A percentile compares a stretch with the other conserved stretches of the same genome.
phyloP scores from a whole-genome alignment of 2,113 vertebrate genomes.

The Hoplias malabaricus region DNA sequence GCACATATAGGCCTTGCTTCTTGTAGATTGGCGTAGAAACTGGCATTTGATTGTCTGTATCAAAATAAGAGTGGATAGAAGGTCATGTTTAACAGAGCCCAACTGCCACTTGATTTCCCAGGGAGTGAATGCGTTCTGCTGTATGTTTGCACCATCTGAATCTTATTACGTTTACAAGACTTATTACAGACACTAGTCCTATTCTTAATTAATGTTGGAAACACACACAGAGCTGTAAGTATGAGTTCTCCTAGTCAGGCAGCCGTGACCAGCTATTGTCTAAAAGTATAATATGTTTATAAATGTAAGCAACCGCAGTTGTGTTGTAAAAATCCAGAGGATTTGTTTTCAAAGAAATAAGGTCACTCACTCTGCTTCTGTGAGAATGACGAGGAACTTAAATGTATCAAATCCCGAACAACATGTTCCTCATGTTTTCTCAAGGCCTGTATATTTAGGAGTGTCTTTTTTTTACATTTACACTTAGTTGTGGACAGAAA shows the following conservation, averaged over 20 bases:
- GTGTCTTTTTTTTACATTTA: conserved; percentile 53
- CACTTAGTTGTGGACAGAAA: conserved; percentile 60
- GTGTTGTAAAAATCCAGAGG: conserved; percentile 55
- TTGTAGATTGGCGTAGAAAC: not conserved
- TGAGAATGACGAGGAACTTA: conserved; percentile 50
- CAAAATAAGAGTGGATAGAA: not conserved
- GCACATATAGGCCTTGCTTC: too few species aligned
- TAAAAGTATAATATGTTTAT: conserved; percentile 59
- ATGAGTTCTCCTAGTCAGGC: conserved; percentile 50
- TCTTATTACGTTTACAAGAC: conserved; percentile 66
- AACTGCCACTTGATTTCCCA: conserved; percentile 24
- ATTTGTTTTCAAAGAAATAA: conserved; percentile 56
- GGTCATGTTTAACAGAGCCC: not conserved
- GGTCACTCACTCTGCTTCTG: conserved; percentile 44
- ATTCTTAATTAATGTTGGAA: conserved; percentile 66
- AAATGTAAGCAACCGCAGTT: conserved; percentile 42
- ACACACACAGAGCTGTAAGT: conserved; percentile 57
- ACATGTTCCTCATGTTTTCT: conserved; percentile 65
- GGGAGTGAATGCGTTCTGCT: conserved; percentile 27
- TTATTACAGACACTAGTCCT: conserved; percentile 61
- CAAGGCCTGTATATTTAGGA: conserved; percentile 62
- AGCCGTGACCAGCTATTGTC: conserved; percentile 53
- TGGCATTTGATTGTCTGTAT: too few species aligned
- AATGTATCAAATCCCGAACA: conserved; percentile 42
- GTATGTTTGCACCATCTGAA: conserved; percentile 60